phyloP scores from a whole-genome alignment of 2,888 invertebrate genomes.

The Caenorhabditis sinica region DNA sequence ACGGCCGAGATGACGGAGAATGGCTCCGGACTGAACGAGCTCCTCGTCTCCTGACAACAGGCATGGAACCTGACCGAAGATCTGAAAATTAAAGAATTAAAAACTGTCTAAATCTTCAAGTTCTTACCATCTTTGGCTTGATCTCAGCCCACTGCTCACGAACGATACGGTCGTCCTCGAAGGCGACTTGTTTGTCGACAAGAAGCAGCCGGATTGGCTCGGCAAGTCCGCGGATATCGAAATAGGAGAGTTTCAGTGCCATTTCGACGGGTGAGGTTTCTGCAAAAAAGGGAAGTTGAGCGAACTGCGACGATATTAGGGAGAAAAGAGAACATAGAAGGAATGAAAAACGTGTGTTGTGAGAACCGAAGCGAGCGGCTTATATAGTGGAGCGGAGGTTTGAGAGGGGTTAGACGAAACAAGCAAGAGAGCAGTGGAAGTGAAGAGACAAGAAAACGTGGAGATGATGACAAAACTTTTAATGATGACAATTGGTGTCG shows the following conservation, averaged over 20 bases:
- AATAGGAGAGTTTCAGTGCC: conserved; percentile 72
- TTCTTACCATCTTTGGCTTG: conserved; percentile 71
- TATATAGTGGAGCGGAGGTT: conserved; percentile 37
- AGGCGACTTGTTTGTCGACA: conserved; percentile 72
- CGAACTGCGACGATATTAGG: background rate
- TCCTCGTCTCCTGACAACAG: conserved; percentile 71
- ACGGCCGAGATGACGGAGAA: conserved; percentile 77
- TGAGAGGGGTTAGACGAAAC: conserved; percentile 42
- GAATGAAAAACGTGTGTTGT: conserved; percentile 1
- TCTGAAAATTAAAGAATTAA: conserved; percentile 51
- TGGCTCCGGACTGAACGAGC: conserved; percentile 76
- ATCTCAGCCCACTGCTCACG: conserved; percentile 69
- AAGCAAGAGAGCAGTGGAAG: conserved; percentile 38
- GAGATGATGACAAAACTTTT: conserved; percentile 36
- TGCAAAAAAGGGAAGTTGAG: background rate
- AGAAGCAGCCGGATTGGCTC: conserved; percentile 76
- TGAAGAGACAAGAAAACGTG: conserved; percentile 42
- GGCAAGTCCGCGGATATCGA: conserved; percentile 74
- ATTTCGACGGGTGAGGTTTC: conserved; percentile 16
- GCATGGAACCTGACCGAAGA: conserved; percentile 76
- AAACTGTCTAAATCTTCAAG: background rate
- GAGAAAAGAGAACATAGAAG: background rate
- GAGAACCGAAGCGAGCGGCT: background rate
- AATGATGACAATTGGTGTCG: conserved; percentile 38
- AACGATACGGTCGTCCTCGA: conserved; percentile 70